Percentiles rank a stretch among this genome's conserved stretches.
Conservation (phyloP, 2,113 vertebrate genomes). For the Vireo altiloquus region DNA sequence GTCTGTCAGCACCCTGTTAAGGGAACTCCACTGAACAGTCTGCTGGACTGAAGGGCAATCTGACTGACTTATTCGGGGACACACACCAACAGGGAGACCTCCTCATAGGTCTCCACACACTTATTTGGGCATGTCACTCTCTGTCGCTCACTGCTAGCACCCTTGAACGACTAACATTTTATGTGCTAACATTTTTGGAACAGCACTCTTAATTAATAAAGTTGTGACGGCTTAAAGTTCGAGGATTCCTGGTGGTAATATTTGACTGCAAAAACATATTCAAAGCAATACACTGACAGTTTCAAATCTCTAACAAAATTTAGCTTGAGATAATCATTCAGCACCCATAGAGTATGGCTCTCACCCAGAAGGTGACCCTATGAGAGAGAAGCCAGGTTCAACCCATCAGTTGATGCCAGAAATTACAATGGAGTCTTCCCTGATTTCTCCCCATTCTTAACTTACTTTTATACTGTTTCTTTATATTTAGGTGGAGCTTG, state of each 20-base stretch:
- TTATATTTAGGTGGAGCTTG: background rate
- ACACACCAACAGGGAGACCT: background rate
- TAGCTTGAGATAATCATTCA: accelerated
- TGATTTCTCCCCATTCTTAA: background rate
- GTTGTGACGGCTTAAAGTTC: background rate
- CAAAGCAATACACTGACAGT: background rate
- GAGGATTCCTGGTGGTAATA: background rate
- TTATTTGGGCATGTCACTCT: background rate
- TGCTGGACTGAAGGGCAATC: background rate
- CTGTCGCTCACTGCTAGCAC: too few species aligned
- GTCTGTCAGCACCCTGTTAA: accelerated
- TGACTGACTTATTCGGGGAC: too few species aligned
- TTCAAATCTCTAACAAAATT: background rate
- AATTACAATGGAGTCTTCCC: background rate
- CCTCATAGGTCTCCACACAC: background rate
- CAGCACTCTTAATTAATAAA: background rate
- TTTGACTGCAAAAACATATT: background rate
- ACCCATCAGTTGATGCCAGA: background rate
- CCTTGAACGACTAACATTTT: too few species aligned
- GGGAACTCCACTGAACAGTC: background rate
- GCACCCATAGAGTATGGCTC: background rate
- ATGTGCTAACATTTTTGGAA: background rate
- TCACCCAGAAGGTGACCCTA: background rate
- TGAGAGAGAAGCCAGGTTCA: background rate
- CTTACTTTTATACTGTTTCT: background rate